phyloP scores from a whole-genome alignment of 2,797 vertebrate species.

The Limosa lapponica region DNA sequence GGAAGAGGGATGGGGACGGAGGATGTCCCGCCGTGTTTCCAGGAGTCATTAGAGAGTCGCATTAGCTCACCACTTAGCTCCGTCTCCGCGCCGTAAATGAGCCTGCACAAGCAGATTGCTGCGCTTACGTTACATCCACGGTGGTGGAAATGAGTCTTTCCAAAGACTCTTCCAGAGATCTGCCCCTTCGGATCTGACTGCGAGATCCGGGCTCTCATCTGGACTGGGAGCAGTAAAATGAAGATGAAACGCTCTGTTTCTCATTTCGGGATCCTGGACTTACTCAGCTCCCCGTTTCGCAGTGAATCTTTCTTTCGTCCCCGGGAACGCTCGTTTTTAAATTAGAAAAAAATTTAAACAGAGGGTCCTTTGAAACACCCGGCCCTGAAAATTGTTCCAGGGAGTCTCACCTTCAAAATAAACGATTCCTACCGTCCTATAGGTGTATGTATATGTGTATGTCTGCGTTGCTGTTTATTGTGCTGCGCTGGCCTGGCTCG shows the following conservation, averaged over 20 bases:
- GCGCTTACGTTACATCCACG: background rate
- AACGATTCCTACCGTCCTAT: background rate
- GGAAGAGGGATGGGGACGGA: rapidly evolving
- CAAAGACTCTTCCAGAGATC: slow-evolving; percentile 18
- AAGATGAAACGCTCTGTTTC: slow-evolving; percentile 29
- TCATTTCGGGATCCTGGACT: slow-evolving; percentile 23
- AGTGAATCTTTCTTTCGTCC: background rate
- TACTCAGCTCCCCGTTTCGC: background rate
- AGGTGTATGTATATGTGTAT: background rate
- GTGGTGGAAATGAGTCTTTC: slow-evolving; percentile 29
- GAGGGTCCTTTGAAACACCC: background rate
- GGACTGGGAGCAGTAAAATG: background rate
- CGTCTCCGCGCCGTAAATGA: background rate
- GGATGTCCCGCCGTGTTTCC: background rate
- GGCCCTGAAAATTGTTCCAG: background rate
- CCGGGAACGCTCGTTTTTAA: background rate
- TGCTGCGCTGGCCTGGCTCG: background rate
- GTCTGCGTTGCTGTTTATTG: background rate
- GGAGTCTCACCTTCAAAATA: background rate
- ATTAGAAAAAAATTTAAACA: background rate
- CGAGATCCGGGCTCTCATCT: background rate
- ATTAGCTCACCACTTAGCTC: slow-evolving; percentile 22
- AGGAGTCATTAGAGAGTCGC: background rate
- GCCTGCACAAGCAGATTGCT: slow-evolving; percentile 30
- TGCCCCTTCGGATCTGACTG: background rate